phyloP scores from a whole-genome alignment of 2,888 invertebrate genomes.

The Leptogaster cylindrica region DNA sequence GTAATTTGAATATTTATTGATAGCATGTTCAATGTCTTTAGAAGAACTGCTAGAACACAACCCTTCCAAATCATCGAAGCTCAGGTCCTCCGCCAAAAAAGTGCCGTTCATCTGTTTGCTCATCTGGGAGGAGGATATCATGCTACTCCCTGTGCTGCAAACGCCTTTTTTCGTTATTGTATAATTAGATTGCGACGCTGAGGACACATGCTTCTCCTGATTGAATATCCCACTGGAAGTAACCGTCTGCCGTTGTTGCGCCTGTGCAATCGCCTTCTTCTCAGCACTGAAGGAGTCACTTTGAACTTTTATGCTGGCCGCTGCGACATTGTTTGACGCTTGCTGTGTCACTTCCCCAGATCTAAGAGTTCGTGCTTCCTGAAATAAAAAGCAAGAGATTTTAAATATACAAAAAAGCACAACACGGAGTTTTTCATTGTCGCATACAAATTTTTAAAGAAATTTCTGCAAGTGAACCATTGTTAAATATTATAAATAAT shows the following conservation, averaged over 20 bases:
- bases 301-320: conserved; percentile 82
- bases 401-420: background rate
- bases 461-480: background rate
- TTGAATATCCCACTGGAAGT: conserved; percentile 81
- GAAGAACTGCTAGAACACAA: conserved; percentile 75
- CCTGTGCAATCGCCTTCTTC: conserved; percentile 74
- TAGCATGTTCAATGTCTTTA: conserved; percentile 81
- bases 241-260: conserved; percentile 76
- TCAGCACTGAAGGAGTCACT: conserved; percentile 87
- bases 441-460: background rate
- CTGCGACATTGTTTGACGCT: conserved; percentile 84
- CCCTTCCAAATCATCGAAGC: conserved; percentile 81
- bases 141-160: conserved; percentile 68
- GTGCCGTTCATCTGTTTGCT: conserved; percentile 72
- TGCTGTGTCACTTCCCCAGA: conserved; percentile 85
- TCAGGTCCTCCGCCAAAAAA: conserved; percentile 69
- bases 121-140: conserved; percentile 66
- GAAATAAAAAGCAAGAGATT: conserved; percentile 47
- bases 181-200: conserved; percentile 77
- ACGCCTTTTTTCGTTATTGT: conserved; percentile 79
- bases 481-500: background rate
- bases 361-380: conserved; percentile 85
- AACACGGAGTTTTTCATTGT: background rate
- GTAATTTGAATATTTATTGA: conserved; percentile 79
- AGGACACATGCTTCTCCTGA: conserved; percentile 76